A percentile compares a stretch with the other conserved stretches of the same genome.
phyloP scores from a whole-genome alignment of 2,797 vertebrate species.

The Sebastes dallii region DNA sequence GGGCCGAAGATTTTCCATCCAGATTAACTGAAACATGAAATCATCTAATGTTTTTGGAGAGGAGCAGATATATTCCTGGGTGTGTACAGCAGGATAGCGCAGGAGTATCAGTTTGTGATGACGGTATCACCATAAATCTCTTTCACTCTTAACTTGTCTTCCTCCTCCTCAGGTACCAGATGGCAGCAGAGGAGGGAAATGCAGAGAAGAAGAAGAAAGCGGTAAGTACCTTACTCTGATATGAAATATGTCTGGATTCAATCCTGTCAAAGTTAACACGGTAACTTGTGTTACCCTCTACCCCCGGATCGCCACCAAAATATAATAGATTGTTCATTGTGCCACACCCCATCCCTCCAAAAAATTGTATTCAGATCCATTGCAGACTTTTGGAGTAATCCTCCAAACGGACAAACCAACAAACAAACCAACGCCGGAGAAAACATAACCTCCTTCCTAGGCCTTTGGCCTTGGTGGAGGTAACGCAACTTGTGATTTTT shows the following conservation, averaged over 20 bases:
- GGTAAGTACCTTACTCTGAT: constrained; percentile 72
- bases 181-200: constrained; percentile 90
- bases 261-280: too few species aligned
- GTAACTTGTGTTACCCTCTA: too few species aligned
- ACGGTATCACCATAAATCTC: background rate
- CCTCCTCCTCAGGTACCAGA: constrained; percentile 87
- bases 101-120: background rate
- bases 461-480: too few species aligned
- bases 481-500: too few species aligned
- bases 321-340: fast-evolving
- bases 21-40: background rate
- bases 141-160: background rate
- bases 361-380: too few species aligned
- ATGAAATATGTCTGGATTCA: background rate
- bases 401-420: too few species aligned
- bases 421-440: too few species aligned
- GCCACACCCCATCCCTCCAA: too few species aligned
- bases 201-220: constrained; percentile 87
- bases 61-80: background rate
- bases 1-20: constrained; percentile 3
- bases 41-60: background rate
- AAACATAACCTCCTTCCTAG: too few species aligned
- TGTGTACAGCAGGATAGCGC: background rate
- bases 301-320: too few species aligned
- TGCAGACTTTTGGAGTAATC: too few species aligned